Evolutionary conservation across 2,113 vertebrate genomes (phyloP), one percentile per base, ranked within the genome.

Genomic region (Halcyon malimbica): DNA sequence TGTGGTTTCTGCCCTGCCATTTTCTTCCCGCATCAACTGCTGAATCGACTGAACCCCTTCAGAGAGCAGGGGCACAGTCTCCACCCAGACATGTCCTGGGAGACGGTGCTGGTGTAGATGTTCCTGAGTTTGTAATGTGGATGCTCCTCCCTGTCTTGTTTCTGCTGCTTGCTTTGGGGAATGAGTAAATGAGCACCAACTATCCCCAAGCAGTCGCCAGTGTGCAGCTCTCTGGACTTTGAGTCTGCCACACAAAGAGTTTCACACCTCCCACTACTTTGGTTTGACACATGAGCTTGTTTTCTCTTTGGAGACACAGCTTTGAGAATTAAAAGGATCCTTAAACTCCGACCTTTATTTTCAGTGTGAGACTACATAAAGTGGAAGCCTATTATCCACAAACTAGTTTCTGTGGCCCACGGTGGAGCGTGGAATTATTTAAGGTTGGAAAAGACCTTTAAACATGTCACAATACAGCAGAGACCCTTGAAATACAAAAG

Each of bases 321-420:
- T 87, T 79, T 41, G 48, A 56, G 65, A 91, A 78, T 69, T 37
- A 67, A 83, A 50, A 96, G 37, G 39, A 76, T 82, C 71, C 68
- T 91, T 87, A 84, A 95, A 87, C 74, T 80, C 90, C 11, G 13
- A 48, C 87, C 69, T 93, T 96, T 97, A 95, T 97, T 82, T 96
- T 93, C 73, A 97, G 96, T 84, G 94, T 81, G 83, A 93, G 86
- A 83, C 78, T 81, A 48, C 11, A 79, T 28, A 35, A 89, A 94
- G 74, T 94, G 81, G 96, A 97, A 97, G 89, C 77, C 77, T 91
- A 7, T 91, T 64, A 16, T 67, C 91, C 88, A 93, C 89, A 78
- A 68, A 59, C 51, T 46, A 12, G 0, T 64, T 93, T 29, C 83
- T 64, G 64, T 79, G 85, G 79, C 67, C 42, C 29, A 2, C 2